Conservation (phyloP, 2,797 vertebrate species). For the Alcedo quadribrachys region DNA sequence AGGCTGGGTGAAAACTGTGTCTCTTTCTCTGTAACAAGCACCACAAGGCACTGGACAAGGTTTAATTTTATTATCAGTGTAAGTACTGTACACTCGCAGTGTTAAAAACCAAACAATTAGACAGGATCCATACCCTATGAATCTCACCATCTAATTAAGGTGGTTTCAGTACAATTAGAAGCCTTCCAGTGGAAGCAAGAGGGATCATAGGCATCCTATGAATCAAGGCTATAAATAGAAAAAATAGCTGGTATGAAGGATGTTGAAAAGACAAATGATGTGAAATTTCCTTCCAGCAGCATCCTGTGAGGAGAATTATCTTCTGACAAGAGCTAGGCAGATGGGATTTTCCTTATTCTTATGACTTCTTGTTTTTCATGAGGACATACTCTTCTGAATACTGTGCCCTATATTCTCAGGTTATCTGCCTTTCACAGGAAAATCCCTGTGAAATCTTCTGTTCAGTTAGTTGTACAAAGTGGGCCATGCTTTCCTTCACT, state of each 20-base stretch:
- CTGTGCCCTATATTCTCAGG: background rate
- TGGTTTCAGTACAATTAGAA: background rate
- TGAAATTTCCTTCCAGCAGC: background rate
- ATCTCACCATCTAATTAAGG: conserved; percentile 13
- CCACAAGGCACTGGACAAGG: background rate
- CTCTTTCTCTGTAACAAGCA: background rate
- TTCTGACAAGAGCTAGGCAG: background rate
- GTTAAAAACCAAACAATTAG: conserved; percentile 13
- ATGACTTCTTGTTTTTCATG: background rate
- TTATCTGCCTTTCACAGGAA: background rate
- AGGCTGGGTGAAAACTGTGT: background rate
- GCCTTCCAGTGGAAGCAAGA: background rate
- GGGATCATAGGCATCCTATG: background rate
- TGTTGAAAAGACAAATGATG: background rate
- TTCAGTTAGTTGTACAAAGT: background rate
- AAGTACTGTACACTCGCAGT: background rate
- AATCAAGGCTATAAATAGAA: background rate
- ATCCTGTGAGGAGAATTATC: background rate
- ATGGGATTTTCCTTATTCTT: conserved; percentile 8
- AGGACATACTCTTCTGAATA: background rate
- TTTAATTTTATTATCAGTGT: background rate
- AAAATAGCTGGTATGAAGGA: background rate
- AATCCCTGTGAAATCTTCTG: background rate
- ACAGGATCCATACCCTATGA: background rate
- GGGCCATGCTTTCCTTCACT: background rate